These are phyloP conservation scores for Gerris lacustris DNA, from an alignment of 2,888 invertebrate genomes.

Conservation along the genomic window DNA sequence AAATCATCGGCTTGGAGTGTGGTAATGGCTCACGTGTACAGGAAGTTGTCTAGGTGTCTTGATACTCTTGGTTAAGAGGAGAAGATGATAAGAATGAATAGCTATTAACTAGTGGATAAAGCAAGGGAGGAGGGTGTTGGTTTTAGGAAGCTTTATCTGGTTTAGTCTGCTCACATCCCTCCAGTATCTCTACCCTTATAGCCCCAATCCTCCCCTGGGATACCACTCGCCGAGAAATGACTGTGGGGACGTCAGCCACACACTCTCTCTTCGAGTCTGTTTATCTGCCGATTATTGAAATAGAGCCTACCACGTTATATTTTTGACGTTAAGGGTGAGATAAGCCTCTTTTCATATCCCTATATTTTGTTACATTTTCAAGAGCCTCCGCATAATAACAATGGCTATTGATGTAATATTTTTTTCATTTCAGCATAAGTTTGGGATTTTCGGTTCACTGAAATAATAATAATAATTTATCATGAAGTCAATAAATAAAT, in stretches of 20 bases:
- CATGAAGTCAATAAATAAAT: background rate
- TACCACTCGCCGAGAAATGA: background rate
- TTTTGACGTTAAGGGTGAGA: constrained; percentile 5
- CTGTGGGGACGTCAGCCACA: background rate
- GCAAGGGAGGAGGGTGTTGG: no score
- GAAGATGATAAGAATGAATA: no score
- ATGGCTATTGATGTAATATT: background rate
- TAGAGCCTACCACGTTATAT: background rate
- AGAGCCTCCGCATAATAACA: background rate
- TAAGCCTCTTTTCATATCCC: background rate
- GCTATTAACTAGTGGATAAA: no score
- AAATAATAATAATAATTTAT: background rate
- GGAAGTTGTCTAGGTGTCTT: no score
- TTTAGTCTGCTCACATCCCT: no score
- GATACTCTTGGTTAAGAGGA: no score
- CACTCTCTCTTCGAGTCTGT: background rate
- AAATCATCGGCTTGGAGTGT: no score
- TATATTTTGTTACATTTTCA: background rate
- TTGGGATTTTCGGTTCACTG: background rate
- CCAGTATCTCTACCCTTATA: no score
- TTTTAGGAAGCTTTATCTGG: no score
- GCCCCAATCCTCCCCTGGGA: background rate
- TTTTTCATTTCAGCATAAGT: background rate
- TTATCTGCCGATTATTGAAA: constrained; percentile 5
- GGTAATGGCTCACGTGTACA: no score